Percentiles rank a stretch among this genome's conserved stretches.
phyloP scores from a whole-genome alignment of 2,113 vertebrate species.

The Sakesphorus luctuosus region DNA sequence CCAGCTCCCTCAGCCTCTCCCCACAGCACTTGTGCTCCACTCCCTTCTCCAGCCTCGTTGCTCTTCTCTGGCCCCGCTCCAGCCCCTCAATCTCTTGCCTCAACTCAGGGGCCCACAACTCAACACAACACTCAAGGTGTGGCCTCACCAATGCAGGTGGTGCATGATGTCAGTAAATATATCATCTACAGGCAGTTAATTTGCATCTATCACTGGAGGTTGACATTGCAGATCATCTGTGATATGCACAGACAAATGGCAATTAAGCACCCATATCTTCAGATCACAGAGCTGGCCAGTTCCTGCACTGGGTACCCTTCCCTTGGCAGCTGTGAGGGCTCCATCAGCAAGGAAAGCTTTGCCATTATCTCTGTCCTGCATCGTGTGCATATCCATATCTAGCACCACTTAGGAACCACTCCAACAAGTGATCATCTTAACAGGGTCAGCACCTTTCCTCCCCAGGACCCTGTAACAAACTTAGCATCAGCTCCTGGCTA shows the following conservation, averaged over 20 bases:
- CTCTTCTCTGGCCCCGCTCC: too few species aligned
- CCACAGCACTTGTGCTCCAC: too few species aligned
- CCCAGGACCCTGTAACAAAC: conserved; percentile 32
- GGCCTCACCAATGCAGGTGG: neutral
- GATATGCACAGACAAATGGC: neutral
- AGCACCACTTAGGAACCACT: conserved; percentile 50
- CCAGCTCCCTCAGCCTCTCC: too few species aligned
- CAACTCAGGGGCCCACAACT: too few species aligned
- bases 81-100: too few species aligned
- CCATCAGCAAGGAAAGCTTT: neutral
- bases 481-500: conserved; percentile 46
- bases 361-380: conserved; percentile 18
- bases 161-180: neutral
- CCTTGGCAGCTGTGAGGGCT: neutral
- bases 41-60: too few species aligned
- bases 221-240: neutral
- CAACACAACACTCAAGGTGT: too few species aligned
- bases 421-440: conserved; percentile 68
- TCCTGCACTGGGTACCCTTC: neutral
- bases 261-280: neutral
- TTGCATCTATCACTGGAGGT: neutral
- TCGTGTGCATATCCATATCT: conserved; percentile 11
- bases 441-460: conserved; percentile 65
- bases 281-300: neutral
- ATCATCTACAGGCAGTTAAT: neutral